A percentile compares a stretch with the other conserved stretches of the same genome.
Evolutionary conservation across 2,797 vertebrate species (phyloP).

Genomic region (Paramormyrops hopkinsi): DNA sequence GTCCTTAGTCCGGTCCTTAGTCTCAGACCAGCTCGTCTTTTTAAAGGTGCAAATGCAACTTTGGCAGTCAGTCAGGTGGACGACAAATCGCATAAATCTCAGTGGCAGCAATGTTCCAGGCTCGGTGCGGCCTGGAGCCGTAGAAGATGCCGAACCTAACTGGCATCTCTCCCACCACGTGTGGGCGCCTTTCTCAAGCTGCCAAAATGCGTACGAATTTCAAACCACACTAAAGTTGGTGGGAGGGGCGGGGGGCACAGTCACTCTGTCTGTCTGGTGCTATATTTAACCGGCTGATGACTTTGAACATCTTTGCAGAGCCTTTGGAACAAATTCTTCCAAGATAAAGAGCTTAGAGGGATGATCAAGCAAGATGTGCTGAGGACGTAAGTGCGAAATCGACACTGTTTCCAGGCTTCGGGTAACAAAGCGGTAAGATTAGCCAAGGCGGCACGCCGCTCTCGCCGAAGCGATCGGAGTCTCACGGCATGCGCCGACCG

Average conservation of each 20-base stretch:
- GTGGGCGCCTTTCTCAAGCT: background rate
- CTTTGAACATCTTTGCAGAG: constrained; percentile 63
- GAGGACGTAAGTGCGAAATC: constrained; percentile 76
- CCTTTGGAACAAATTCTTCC: constrained; percentile 99
- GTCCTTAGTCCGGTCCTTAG: background rate
- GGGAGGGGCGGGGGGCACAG: background rate
- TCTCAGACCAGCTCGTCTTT: background rate
- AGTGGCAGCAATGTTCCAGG: background rate
- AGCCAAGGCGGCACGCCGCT: background rate
- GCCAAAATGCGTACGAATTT: background rate
- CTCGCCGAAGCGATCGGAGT: background rate
- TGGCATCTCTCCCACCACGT: background rate
- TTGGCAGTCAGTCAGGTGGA: background rate
- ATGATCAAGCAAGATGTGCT: constrained; percentile 97
- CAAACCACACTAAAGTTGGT: background rate
- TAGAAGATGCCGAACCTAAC: background rate
- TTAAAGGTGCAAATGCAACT: background rate
- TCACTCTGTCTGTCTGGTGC: background rate
- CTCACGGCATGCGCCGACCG: background rate
- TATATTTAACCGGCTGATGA: background rate
- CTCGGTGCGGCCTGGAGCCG: background rate
- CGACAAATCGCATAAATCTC: background rate
- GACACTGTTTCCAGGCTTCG: background rate
- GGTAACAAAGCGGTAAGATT: background rate
- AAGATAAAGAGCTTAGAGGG: constrained; percentile 93